A percentile compares a stretch with the other conserved stretches of the same genome.
Conservation (phyloP, 1,140 invertebrate species). For the Lucilia sericata region DNA sequence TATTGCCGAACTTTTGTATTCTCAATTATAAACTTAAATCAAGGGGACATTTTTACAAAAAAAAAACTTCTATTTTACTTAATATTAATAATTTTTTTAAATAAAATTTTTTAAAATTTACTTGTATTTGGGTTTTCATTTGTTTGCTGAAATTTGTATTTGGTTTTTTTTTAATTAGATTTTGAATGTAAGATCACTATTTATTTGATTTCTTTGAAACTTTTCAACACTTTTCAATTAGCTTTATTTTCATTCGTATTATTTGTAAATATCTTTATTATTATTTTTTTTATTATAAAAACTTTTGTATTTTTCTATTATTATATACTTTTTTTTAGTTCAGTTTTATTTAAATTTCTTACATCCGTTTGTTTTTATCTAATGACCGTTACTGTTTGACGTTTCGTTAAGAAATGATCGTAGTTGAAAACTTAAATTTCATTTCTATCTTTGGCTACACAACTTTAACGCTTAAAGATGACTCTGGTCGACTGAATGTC, state of each 20-base stretch:
- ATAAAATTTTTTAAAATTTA: background rate
- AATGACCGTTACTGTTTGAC: constrained; percentile 63
- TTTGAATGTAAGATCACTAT: background rate
- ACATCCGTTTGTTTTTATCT: constrained; percentile 54
- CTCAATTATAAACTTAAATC: no score
- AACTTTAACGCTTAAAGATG: background rate
- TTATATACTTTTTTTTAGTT: background rate
- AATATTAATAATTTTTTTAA: background rate
- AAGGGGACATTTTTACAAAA: background rate
- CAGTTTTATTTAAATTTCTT: background rate
- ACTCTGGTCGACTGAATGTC: background rate
- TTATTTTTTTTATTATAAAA: constrained; percentile 5
- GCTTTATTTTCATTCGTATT: background rate
- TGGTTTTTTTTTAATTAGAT: background rate
- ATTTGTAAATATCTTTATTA: background rate
- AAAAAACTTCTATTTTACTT: background rate
- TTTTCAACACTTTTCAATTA: background rate
- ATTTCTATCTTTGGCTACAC: constrained; percentile 43
- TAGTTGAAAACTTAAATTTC: constrained; percentile 49
- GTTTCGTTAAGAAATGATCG: constrained; percentile 67
- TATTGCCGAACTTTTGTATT: background rate
- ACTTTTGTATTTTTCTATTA: background rate
- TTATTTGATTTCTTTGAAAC: background rate
- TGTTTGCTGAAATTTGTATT: background rate
- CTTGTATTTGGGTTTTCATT: background rate